phyloP scores from a whole-genome alignment of 2,888 invertebrate species.

The Diarsia mendica region DNA sequence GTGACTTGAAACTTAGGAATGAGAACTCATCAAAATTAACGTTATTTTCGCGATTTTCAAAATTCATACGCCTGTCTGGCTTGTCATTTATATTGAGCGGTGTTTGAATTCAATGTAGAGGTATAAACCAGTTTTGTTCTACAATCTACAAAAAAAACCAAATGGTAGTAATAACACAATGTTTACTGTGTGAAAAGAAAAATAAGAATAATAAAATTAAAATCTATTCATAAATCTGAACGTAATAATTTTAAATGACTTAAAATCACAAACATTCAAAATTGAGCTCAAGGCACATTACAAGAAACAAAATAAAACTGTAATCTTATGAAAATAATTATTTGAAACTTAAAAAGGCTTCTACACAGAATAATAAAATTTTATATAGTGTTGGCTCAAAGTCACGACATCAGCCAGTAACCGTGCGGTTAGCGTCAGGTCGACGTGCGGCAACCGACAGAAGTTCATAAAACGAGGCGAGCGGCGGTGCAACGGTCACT shows the following conservation, averaged over 20 bases:
- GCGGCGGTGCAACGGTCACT: no score
- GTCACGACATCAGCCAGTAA: no score
- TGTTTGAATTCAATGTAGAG: background rate
- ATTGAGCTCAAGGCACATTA: no score
- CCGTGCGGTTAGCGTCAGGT: no score
- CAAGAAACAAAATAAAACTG: no score
- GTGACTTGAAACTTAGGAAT: background rate
- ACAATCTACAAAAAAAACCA: background rate
- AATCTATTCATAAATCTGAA: background rate
- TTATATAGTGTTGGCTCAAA: no score
- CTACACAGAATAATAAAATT: no score
- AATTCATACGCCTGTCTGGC: background rate
- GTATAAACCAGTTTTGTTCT: background rate
- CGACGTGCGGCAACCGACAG: no score
- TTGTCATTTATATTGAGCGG: background rate
- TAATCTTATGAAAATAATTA: no score
- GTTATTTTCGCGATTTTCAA: background rate
- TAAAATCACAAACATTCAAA: no score
- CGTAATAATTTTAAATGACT: background rate
- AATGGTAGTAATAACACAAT: background rate
- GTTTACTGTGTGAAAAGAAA: background rate
- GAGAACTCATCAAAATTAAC: background rate
- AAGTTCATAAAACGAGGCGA: no score
- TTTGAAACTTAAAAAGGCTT: no score
- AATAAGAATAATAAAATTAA: background rate